A percentile compares a stretch with the other conserved stretches of the same genome.
Evolutionary conservation across 2,113 vertebrate species (phyloP).

Genomic region (Marmota flaviventris): DNA sequence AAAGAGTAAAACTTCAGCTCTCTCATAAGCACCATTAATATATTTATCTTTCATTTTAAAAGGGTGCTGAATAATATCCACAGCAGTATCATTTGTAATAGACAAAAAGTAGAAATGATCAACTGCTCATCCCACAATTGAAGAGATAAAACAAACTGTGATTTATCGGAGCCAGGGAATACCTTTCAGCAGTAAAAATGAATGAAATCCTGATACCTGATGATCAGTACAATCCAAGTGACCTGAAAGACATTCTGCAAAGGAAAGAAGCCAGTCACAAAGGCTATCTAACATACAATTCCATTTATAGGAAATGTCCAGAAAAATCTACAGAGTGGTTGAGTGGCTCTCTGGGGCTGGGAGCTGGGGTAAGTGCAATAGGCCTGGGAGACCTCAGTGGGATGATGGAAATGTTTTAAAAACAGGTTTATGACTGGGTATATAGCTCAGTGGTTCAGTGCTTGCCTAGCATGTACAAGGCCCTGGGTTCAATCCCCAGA

Average conservation of each 20-base stretch:
- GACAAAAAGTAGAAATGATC: background rate
- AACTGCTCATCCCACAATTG: background rate
- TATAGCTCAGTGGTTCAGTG: too few species aligned
- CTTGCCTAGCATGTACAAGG: too few species aligned
- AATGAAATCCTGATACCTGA: rapidly evolving
- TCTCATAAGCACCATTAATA: background rate
- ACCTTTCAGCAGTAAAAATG: background rate
- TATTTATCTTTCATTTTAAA: background rate
- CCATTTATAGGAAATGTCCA: background rate
- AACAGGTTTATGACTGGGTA: background rate
- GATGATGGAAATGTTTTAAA: background rate
- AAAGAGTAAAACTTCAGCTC: background rate
- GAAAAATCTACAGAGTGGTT: background rate
- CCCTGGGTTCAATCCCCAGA: too few species aligned
- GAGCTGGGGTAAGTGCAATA: too few species aligned
- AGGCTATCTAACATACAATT: background rate
- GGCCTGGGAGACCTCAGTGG: background rate
- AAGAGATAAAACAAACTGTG: background rate
- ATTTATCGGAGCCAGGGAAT: background rate
- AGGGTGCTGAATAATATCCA: background rate
- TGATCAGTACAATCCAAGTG: rapidly evolving
- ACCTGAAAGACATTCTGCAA: background rate
- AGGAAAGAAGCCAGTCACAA: background rate
- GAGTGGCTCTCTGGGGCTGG: background rate
- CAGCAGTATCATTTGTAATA: background rate